Conservation (phyloP, 2,888 invertebrate genomes). For the Noctua comes region DNA sequence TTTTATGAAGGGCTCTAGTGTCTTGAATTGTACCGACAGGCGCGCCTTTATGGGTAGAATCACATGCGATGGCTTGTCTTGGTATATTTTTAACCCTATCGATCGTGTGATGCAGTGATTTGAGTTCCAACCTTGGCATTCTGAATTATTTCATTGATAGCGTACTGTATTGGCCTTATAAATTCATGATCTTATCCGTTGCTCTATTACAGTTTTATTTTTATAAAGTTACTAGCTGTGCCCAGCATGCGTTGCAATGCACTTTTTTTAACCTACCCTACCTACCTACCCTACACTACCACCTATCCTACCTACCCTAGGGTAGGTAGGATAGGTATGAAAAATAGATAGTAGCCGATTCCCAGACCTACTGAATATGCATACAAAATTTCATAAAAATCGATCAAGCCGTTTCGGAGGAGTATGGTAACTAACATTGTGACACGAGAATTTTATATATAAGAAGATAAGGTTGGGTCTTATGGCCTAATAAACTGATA, state of each 20-base stretch:
- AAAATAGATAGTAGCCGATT: too few relatives aligned
- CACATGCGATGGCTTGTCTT: neutral
- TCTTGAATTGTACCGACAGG: constrained; percentile 31
- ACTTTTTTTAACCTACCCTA: too few relatives aligned
- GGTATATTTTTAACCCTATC: constrained; percentile 7
- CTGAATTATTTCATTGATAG: neutral
- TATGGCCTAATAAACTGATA: neutral
- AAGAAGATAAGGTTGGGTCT: too few relatives aligned
- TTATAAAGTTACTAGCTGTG: neutral
- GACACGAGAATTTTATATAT: too few relatives aligned
- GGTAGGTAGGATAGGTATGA: too few relatives aligned
- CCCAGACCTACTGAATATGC: too few relatives aligned
- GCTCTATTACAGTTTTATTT: neutral
- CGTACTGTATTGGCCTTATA: neutral
- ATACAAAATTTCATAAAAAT: too few relatives aligned
- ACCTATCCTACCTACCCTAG: too few relatives aligned
- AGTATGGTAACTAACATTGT: too few relatives aligned
- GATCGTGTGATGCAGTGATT: neutral
- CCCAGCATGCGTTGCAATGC: too few relatives aligned
- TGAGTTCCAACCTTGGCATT: neutral
- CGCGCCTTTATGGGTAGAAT: neutral
- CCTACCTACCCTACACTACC: too few relatives aligned
- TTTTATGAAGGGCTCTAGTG: constrained; percentile 23
- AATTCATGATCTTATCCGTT: neutral
- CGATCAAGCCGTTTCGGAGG: too few relatives aligned